Conservation (phyloP, 1,140 invertebrate species). For the Spodoptera frugiperda region DNA sequence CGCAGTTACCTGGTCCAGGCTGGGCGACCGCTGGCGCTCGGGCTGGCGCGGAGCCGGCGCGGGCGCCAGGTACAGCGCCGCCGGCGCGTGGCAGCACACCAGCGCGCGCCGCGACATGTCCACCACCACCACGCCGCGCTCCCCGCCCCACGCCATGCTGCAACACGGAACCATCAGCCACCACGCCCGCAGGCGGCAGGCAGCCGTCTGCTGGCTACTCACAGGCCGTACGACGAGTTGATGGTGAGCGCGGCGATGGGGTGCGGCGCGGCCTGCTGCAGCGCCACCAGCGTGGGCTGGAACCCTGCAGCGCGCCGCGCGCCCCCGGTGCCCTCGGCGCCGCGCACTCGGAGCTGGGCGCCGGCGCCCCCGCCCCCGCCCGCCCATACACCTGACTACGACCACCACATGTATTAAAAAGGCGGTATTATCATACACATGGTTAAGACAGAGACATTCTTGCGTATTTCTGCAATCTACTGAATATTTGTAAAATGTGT, state of each 20-base stretch:
- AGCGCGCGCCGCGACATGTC: constrained; percentile 97
- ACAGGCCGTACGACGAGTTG: constrained; percentile 98
- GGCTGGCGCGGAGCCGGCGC: constrained; percentile 63
- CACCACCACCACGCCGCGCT: constrained; percentile 96
- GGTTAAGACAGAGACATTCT: too few species aligned
- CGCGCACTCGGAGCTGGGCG: constrained; percentile 67
- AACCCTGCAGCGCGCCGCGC: constrained; percentile 92
- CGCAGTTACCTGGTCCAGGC: constrained; percentile 94
- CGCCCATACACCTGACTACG: constrained; percentile 48
- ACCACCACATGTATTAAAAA: neutral
- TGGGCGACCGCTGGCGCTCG: constrained; percentile 92
- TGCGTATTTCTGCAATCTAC: too few species aligned
- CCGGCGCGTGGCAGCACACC: constrained; percentile 94
- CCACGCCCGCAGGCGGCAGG: neutral
- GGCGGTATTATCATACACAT: too few species aligned
- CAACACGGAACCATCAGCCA: neutral
- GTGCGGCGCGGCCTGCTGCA: constrained; percentile 85
- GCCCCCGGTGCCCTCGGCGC: constrained; percentile 70
- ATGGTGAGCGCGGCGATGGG: constrained; percentile 93
- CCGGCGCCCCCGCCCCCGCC: constrained; percentile 48
- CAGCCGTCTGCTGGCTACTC: constrained; percentile 85
- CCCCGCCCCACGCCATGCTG: constrained; percentile 98
- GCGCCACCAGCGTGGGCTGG: constrained; percentile 97
- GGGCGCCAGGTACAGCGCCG: constrained; percentile 96
- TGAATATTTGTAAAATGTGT: too few species aligned